A percentile compares a stretch with the other conserved stretches of the same genome.
Conservation (phyloP, 2,888 invertebrate species). For the Cryptocephalus primarius region DNA sequence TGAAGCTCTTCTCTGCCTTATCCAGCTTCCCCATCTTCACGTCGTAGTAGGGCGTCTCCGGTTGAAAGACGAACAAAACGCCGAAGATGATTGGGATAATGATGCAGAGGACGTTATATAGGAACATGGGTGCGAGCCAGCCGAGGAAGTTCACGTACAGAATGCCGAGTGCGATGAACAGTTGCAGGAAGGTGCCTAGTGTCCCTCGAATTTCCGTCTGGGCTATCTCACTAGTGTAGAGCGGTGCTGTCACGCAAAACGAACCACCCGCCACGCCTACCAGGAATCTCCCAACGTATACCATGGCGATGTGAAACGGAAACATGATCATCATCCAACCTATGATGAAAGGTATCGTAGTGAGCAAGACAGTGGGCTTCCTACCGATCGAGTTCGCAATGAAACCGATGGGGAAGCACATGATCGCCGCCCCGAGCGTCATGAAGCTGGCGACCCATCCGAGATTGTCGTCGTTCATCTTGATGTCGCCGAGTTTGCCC, state of each 20-base stretch:
- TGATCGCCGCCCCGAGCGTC: slow-evolving; percentile 58
- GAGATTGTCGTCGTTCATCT: slow-evolving; percentile 35
- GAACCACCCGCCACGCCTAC: slow-evolving; percentile 66
- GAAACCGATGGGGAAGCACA: slow-evolving; percentile 61
- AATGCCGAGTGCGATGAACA: slow-evolving; percentile 79
- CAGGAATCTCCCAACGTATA: slow-evolving; percentile 55
- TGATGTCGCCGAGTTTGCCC: slow-evolving; percentile 32
- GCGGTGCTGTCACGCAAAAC: slow-evolving; percentile 71
- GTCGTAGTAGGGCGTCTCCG: slow-evolving; percentile 71
- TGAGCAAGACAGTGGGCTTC: slow-evolving; percentile 53
- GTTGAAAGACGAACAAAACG: slow-evolving; percentile 66
- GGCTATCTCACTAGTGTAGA: slow-evolving; percentile 79
- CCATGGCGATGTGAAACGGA: slow-evolving; percentile 48
- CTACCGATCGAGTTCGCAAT: slow-evolving; percentile 47
- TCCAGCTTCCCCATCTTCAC: slow-evolving; percentile 52
- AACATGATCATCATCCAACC: slow-evolving; percentile 67
- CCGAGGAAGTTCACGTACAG: slow-evolving; percentile 65
- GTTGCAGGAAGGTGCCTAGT: slow-evolving; percentile 73
- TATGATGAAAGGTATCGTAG: slow-evolving; percentile 55
- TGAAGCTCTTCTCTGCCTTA: slow-evolving; percentile 57
- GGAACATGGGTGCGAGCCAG: slow-evolving; percentile 39
- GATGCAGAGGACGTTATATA: slow-evolving; percentile 54
- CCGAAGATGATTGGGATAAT: slow-evolving; percentile 59
- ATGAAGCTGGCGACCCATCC: slow-evolving; percentile 62
- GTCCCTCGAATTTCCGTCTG: slow-evolving; percentile 74